Conservation (phyloP, 1,140 invertebrate species). For the Conus ventricosus region DNA sequence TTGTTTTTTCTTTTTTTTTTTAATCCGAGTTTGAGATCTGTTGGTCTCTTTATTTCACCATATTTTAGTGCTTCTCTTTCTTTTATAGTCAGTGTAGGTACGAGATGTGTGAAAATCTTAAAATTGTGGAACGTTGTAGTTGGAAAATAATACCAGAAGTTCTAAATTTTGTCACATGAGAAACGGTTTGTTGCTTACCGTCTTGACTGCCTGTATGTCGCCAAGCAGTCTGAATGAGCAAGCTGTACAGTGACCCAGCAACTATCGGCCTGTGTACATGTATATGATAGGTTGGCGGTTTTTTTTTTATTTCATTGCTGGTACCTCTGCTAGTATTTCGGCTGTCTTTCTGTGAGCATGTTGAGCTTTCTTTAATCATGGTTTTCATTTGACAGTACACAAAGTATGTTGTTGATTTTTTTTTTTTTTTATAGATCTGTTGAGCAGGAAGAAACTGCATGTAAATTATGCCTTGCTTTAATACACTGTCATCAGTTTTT, state of each 20-base stretch:
- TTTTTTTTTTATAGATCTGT: background rate
- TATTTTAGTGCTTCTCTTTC: too few species aligned
- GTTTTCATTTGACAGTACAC: background rate
- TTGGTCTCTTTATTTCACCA: too few species aligned
- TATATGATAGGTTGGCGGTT: too few species aligned
- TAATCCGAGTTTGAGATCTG: too few species aligned
- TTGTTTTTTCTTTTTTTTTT: too few species aligned
- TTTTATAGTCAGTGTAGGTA: too few species aligned
- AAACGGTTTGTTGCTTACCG: background rate
- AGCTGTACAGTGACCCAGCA: too few species aligned
- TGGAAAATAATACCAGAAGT: background rate
- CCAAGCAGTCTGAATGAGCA: too few species aligned
- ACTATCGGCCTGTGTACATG: too few species aligned
- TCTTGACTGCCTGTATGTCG: too few species aligned
- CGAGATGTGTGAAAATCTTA: too few species aligned
- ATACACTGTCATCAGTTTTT: background rate
- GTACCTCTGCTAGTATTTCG: background rate
- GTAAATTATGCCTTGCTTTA: background rate
- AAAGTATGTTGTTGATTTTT: background rate
- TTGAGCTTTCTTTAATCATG: background rate
- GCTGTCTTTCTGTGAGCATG: background rate
- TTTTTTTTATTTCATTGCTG: background rate
- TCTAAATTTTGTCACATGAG: background rate
- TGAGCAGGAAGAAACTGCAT: background rate
- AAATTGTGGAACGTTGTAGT: background rate